Evolutionary conservation across 2,888 invertebrate species (phyloP).

Genomic region (Sycophila texana): DNA sequence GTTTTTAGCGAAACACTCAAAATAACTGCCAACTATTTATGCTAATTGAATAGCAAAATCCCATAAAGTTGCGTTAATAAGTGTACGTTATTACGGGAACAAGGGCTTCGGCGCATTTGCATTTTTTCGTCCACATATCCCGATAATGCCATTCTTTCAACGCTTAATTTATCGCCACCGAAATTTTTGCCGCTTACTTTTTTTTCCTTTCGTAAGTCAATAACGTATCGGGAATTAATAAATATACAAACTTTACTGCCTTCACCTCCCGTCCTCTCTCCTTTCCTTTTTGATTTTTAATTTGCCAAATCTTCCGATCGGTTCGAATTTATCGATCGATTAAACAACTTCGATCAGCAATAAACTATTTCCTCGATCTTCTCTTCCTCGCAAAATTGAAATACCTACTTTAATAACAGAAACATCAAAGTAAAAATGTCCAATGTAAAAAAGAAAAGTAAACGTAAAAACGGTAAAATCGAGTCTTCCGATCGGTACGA

Average conservation of each 20-base stretch:
- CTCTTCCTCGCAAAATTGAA: no score
- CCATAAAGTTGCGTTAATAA: slow-evolving; percentile 47
- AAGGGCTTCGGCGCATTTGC: slow-evolving; percentile 33
- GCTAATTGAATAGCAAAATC: slow-evolving; percentile 52
- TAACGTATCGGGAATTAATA: slow-evolving; percentile 29
- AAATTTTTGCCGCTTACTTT: neutral
- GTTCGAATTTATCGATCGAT: slow-evolving; percentile 1
- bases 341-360: neutral
- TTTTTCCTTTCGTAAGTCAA: slow-evolving; percentile 7
- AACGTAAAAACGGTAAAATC: no score
- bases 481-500: no score
- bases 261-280: neutral
- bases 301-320: slow-evolving; percentile 1
- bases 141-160: neutral
- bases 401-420: no score
- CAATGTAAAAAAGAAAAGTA: no score
- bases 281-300: no score
- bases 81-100: slow-evolving; percentile 44
- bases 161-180: neutral
- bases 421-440: no score
- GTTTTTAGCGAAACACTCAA: slow-evolving; percentile 29
- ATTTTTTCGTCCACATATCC: neutral
- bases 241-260: neutral
- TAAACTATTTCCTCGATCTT: no score
- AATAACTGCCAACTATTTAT: slow-evolving; percentile 47